Evolutionary conservation across 2,888 invertebrate species (phyloP), one percentile per base, ranked within the genome.

Genomic region (Tetheella fluctuosa): DNA sequence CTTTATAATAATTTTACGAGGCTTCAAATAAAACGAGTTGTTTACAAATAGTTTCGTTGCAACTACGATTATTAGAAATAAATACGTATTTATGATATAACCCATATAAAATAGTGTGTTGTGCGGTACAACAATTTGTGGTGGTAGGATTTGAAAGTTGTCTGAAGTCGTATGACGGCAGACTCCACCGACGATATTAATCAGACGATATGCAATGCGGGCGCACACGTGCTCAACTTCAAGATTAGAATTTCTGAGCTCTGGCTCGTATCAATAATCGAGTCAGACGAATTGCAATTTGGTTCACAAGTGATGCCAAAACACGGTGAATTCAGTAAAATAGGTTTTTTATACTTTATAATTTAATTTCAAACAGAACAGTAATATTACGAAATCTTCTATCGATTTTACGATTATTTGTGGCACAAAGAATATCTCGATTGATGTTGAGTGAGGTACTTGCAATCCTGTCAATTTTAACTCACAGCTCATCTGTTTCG

Each of bases 141-240:
- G 73, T 67, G 68, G 75, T 77, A 74, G 68, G 68, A 79, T 83
- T 78, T 63, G 79, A 85, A 86, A 88, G 84, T 89, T 86, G 83
- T 86, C 80, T 79, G 86, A 86, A 84, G 75, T 83, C 84, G 68
- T 84, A 83, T 74, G 70, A 76, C 68, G 69, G 59, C 59, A 23
- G 55, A 70, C 68, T 70, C 76, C 76, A 75, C 74, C 71, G 70
- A 73, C 81, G 85, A 89, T 89, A 90, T 90, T 89, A 90, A 90
- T 91, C 90, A 88, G 80, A 82, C 81, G 84, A 85, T 85, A 86
- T 89, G 87, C 86, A 81, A 81, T 85, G 81, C 86, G 80, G 81
- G 79, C 74, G 74, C 79, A 85, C 82, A 86, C 82, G 81, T 74
- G 77, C 74, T 74, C 81, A 85, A 89, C 85, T 88, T 83, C 79